Percentiles rank a stretch among this genome's conserved stretches.
Evolutionary conservation across 2,113 vertebrate species (phyloP).

Genomic region (Alaudala cheleensis): DNA sequence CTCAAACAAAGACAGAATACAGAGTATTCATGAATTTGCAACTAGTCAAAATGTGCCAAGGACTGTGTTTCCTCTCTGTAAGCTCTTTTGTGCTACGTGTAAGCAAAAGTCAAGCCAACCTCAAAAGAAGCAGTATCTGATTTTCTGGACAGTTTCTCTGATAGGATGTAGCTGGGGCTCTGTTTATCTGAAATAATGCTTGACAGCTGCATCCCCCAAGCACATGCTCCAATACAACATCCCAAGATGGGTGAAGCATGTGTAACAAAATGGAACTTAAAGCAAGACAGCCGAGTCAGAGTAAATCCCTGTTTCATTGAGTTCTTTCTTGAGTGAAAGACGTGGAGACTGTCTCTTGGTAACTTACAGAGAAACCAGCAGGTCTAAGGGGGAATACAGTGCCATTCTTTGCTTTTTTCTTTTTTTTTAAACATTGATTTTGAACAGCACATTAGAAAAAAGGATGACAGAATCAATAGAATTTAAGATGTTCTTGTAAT

Average conservation of each 20-base stretch:
- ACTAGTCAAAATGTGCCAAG: slow-evolving; percentile 21
- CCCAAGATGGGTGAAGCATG: slow-evolving; percentile 43
- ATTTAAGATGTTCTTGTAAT: slow-evolving; percentile 70
- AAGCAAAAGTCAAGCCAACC: slow-evolving; percentile 41
- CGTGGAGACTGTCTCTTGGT: background rate
- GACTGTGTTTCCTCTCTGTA: background rate
- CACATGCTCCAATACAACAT: background rate
- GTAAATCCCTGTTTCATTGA: slow-evolving; percentile 44
- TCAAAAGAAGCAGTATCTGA: slow-evolving; percentile 42
- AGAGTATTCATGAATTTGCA: slow-evolving; percentile 39
- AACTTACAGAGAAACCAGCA: slow-evolving; percentile 36
- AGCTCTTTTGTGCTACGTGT: slow-evolving; percentile 13
- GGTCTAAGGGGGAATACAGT: background rate
- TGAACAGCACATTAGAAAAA: slow-evolving; percentile 48
- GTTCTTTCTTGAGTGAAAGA: slow-evolving; percentile 40
- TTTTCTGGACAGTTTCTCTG: slow-evolving; percentile 55
- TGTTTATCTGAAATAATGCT: slow-evolving; percentile 56
- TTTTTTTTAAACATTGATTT: slow-evolving; percentile 22
- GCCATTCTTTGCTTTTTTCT: background rate
- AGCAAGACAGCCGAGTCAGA: slow-evolving; percentile 32
- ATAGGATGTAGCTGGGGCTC: slow-evolving; percentile 44
- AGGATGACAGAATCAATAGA: slow-evolving; percentile 68
- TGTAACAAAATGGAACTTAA: slow-evolving; percentile 59
- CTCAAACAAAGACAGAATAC: slow-evolving; percentile 40
- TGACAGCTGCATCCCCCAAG: slow-evolving; percentile 61